These are phyloP conservation scores for Drosophila subpulchrella DNA, from an alignment of 1,140 invertebrate genomes.

Conservation along the genomic window DNA sequence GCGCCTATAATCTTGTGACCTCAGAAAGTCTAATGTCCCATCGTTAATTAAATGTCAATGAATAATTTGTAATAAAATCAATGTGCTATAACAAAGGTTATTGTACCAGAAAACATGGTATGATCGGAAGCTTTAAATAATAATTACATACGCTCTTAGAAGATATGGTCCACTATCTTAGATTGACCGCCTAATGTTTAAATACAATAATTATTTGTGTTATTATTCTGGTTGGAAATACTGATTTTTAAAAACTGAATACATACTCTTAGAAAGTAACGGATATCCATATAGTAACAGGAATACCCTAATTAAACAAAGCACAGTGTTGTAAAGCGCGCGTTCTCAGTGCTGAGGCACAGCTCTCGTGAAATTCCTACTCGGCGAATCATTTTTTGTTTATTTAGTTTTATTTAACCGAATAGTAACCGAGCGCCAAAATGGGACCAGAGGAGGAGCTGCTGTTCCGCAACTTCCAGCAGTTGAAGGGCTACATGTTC, in stretches of 20 bases:
- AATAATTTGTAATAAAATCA: background rate
- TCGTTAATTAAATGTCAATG: slow-evolving; percentile 5
- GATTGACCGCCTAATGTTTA: too few species aligned
- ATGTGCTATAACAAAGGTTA: background rate
- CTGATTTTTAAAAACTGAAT: too few species aligned
- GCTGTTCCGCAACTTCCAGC: slow-evolving; percentile 68
- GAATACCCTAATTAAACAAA: slow-evolving; percentile 1
- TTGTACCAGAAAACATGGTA: too few species aligned
- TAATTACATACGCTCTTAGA: too few species aligned
- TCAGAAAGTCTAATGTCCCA: slow-evolving; percentile 63
- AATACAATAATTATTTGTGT: too few species aligned
- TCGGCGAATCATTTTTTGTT: slow-evolving; percentile 29
- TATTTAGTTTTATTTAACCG: slow-evolving; percentile 32
- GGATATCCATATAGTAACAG: too few species aligned
- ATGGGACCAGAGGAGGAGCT: slow-evolving; percentile 64
- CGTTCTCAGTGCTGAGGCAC: background rate
- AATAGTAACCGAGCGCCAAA: slow-evolving; percentile 4
- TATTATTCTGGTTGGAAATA: too few species aligned
- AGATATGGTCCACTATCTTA: too few species aligned
- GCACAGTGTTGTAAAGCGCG: background rate
- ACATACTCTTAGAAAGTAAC: too few species aligned
- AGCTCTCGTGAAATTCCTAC: background rate
- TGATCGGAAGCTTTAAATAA: too few species aligned
- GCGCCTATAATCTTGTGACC: slow-evolving; percentile 24
- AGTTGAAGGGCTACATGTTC: slow-evolving; percentile 74